These are phyloP conservation scores for Sipunculus nudus DNA, from an alignment of 2,888 invertebrate species.

Conservation along the genomic window DNA sequence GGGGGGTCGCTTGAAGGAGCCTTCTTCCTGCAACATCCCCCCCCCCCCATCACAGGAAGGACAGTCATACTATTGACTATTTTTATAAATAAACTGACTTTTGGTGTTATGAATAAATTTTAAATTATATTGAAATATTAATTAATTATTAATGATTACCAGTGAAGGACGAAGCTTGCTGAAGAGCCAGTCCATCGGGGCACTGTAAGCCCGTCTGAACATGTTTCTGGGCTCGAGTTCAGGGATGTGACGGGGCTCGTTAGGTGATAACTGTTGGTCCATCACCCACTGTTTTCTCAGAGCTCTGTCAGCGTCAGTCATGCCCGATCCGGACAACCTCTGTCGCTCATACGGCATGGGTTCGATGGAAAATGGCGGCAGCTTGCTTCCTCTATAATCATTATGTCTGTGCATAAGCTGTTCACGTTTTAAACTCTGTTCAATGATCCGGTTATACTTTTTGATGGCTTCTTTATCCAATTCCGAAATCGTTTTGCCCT, in stretches of 20 bases:
- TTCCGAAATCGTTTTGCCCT: conserved; percentile 27
- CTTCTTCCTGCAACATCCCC: no score
- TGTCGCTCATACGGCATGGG: conserved; percentile 53
- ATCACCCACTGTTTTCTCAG: conserved; percentile 59
- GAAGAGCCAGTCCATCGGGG: conserved; percentile 46
- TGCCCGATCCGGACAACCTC: conserved; percentile 47
- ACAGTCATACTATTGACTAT: no score
- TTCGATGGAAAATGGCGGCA: conserved; percentile 60
- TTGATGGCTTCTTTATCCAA: conserved; percentile 35
- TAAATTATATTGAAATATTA: no score
- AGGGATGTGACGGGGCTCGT: conserved; percentile 54
- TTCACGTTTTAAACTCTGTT: conserved; percentile 29
- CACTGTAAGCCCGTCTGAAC: conserved; percentile 47
- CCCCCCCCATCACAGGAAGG: no score
- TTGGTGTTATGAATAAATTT: no score
- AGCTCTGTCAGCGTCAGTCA: conserved; percentile 59
- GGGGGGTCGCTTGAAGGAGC: no score
- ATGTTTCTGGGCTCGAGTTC: conserved; percentile 51
- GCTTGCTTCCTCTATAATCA: conserved; percentile 49
- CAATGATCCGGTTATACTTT: conserved; percentile 29
- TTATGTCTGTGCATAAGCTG: conserved; percentile 27
- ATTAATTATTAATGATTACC: no score
- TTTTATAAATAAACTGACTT: no score
- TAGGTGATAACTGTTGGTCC: conserved; percentile 57
- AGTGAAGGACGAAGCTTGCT: conserved; percentile 32